Base-by-base conservation (phyloP, 1,140 invertebrate species). In the Uloborus diversus region DNA sequence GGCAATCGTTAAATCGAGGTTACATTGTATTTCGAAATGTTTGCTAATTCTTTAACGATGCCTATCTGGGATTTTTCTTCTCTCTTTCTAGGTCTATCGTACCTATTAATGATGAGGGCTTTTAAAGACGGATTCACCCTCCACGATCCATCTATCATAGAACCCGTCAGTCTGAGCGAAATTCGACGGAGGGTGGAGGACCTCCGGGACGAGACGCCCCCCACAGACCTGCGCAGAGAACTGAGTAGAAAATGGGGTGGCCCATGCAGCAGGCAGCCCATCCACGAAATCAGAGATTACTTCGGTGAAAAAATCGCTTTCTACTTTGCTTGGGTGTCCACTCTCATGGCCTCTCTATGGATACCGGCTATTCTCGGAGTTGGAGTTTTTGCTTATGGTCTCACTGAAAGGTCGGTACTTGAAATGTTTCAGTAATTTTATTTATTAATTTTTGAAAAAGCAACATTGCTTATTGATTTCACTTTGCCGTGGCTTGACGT, bases 241-340 rank as follows among this genome's bases (percentile, higher is more conserved):
- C 51, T 81, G 1, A 27, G 23, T 37, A 30, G 51, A 25, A 51
- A 66, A 9, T 81, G 79, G 79, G 62, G 59, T 0, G 28, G 20
- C 25, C 0, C 59, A 0, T 81, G 69, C 47, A 25, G 30, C 25
- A 47, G 7, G 27, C 62, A 73, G 27, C 79, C 79, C 33, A 64
- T 81, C 23, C 27, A 73, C 13, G 42, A 73, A 25, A 75, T 81
- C 25, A 68, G 87, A 20, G 85, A 88, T 78, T 88, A 88, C 73
- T 88, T 88, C 84, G 88, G 88, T 7, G 87, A 88, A 73, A 87
- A 86, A 71, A 87, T 88, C 81, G 86, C 86, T 0, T 85, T 88
- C 28, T 88, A 88, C 66, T 88, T 88, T 83, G 87, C 87, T 0
- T 88, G 87, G 87, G 83, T 85, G 0, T 87, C 86, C 0, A 81